Base-by-base conservation (phyloP, 2,113 vertebrate genomes). In the Odobenus rosmarus region DNA sequence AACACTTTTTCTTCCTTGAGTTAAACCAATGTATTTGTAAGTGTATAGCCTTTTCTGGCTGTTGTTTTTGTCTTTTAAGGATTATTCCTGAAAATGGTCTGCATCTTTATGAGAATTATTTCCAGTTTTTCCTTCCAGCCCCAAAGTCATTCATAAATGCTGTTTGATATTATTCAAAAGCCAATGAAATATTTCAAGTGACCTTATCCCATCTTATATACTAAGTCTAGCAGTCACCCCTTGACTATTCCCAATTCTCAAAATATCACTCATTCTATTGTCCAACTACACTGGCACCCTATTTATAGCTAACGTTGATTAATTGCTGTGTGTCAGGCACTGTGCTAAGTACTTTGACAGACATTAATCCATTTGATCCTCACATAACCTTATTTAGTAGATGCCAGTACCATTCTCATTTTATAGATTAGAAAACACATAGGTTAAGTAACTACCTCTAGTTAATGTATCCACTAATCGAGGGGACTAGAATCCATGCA, bases 361-460 rank as follows among this genome's bases (percentile, higher is more conserved):
- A 92, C 62, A 95, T 69, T 94, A 97, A 94, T 94, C 77, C 39
- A 92, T 67, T 92, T 92, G 87, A 92, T 80, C 72, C n/a, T 92
- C 88, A 88, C 42, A 53, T 94, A 84, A 61, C 28, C 77, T 49
- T 92, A 55, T 95, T 90, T 88, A 92, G 49, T 46, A 76, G 39
- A 85, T 94, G 61, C 21, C 91, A 64, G 64, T 74, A 7, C 33
- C 88, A 55, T 64, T 95, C 55, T 86, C 31, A 55, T 81, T 85
- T 95, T 88, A 84, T 80, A 94, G 53, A 93, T 94, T 85, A 80
- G 53, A 74, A 95, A 93, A 88, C 61, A 88, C 21, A 91, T 46
- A 96, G 76, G 69, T 84, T 84, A 88, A 94, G n/a, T 84, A 92
- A 72, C 72, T 93, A 69, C 19, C 10, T 92, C 57, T 28, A 53